Conservation (phyloP, 1,140 invertebrate genomes). For the Drosophila busckii region DNA sequence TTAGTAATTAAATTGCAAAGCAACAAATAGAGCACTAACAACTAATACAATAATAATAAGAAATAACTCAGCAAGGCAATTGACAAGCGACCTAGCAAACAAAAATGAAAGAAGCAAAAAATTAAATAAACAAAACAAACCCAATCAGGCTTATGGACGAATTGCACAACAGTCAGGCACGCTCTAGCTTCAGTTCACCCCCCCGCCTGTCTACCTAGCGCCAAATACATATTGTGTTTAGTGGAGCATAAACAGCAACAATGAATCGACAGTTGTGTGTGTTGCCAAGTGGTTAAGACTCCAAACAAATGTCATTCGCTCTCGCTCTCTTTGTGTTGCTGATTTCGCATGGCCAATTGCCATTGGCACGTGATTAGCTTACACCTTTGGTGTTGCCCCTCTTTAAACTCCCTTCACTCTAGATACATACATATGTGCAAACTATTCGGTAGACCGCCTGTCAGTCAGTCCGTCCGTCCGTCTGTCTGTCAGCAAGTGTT, state of each 20-base stretch:
- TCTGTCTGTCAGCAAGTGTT: too few relatives aligned
- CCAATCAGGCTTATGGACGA: conserved; percentile 59
- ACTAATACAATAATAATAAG: too few relatives aligned
- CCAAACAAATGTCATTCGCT: conserved; percentile 61
- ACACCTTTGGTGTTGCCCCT: conserved; percentile 38
- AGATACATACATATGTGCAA: too few relatives aligned
- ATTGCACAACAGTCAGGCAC: conserved; percentile 57
- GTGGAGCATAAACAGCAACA: conserved; percentile 46
- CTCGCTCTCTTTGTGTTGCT: too few relatives aligned
- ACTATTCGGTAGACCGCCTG: too few relatives aligned
- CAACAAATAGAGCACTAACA: conserved; percentile 31
- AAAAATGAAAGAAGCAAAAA: conserved; percentile 18
- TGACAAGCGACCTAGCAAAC: conserved; percentile 26
- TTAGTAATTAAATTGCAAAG: not conserved
- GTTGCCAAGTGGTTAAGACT: conserved; percentile 49
- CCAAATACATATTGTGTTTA: conserved; percentile 47
- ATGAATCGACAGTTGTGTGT: conserved; percentile 23
- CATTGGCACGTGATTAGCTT: conserved; percentile 67
- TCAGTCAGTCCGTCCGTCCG: too few relatives aligned
- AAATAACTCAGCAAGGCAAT: conserved; percentile 26
- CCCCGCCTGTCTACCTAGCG: conserved; percentile 13
- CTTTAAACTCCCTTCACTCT: conserved; percentile 22
- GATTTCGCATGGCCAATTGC: conserved; percentile 49
- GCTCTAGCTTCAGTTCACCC: too few relatives aligned
- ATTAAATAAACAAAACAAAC: conserved; percentile 33